Conservation (phyloP, 2,888 invertebrate species). For the Melieria picta region DNA sequence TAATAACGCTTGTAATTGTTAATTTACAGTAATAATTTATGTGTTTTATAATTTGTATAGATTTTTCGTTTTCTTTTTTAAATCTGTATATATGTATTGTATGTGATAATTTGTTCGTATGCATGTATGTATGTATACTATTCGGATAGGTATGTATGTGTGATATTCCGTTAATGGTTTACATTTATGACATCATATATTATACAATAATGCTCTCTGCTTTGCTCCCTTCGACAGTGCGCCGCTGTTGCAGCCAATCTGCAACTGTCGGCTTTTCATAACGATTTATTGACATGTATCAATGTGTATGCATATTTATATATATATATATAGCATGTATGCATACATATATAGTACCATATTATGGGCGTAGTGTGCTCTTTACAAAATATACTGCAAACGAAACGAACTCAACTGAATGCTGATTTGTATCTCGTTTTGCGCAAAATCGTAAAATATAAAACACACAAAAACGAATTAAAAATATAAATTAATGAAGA, state of each 20-base stretch:
- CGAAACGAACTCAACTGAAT: background rate
- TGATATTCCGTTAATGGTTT: too few relatives aligned
- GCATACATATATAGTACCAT: background rate
- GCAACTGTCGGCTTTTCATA: too few relatives aligned
- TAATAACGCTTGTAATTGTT: constrained; percentile 55
- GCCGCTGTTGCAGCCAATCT: too few relatives aligned
- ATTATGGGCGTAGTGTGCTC: background rate
- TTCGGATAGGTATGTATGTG: background rate
- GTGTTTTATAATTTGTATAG: background rate
- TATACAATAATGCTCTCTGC: too few relatives aligned
- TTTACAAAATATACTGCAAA: background rate
- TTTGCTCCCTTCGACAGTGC: too few relatives aligned
- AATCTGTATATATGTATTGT: constrained; percentile 6
- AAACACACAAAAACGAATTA: too few relatives aligned
- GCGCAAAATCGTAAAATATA: too few relatives aligned
- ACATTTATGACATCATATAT: too few relatives aligned
- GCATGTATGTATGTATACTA: background rate
- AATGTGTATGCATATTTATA: background rate
- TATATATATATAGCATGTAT: constrained; percentile 1
- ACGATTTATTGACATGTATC: background rate
- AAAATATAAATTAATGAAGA: too few relatives aligned
- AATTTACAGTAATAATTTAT: constrained; percentile 40
- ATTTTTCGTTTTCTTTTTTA: background rate
- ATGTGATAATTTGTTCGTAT: background rate
- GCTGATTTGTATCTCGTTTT: background rate